Evolutionary conservation across 2,888 invertebrate genomes (phyloP), one percentile per base, ranked within the genome.

Genomic region (Lycia hirtaria): DNA sequence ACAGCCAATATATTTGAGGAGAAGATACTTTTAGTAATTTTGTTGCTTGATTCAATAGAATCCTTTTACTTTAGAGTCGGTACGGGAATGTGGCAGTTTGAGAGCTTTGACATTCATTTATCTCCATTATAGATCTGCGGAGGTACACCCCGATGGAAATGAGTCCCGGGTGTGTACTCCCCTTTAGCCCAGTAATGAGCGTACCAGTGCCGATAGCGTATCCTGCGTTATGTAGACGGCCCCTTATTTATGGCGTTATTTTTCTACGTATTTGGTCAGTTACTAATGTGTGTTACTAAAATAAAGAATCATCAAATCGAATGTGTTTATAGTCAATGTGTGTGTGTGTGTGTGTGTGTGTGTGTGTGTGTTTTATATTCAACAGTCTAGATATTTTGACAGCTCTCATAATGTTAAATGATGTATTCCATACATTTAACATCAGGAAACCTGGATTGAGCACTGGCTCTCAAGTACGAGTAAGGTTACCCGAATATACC

Each of bases 21-120:
- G 1, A n/a, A n/a, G 9, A 9, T 10, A 28, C 9, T 10, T 19
- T 4, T 9, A 10, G 17, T 1, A 17, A 10, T 15, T 22, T 41
- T 17, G 41, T 10, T 41, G 41, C 17, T 26, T 15, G 3, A 15
- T 28, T 17, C 26, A 41, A 41, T 26, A 41, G 7, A 7, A 15
- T 20, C 17, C 9, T 19, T 44, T 30, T 30, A 41, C 83, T 85
- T 86, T 83, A 77, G 75, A 76, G 68, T 69, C 72, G 73, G 68
- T 64, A 15, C 43, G 56, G 26, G 35, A 66, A 69, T 71, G 70
- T 69, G 71, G 80, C 81, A 80, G 81, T 87, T 86, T 83, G 80
- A 85, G 82, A 81, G 78, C 83, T 88, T 87, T 88, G 89, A 86
- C 89, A 85, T 85, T 83, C 85, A 90, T 92, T 89, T 88, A 88